Base-by-base conservation (phyloP, 1,140 invertebrate species). In the Drosophila kepulauana region DNA sequence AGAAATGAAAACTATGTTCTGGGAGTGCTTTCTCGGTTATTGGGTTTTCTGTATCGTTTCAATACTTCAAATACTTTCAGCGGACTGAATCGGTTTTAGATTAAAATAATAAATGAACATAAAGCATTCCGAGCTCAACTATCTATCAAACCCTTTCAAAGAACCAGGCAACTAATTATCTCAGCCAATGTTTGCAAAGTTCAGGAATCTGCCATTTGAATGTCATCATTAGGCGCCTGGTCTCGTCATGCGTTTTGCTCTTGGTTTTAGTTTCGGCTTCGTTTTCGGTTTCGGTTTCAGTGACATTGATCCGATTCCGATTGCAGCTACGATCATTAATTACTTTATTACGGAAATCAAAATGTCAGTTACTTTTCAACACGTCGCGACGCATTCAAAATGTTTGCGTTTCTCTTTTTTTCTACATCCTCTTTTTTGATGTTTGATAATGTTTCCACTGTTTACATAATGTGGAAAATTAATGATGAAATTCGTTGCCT, bases 301-400 rank as follows among this genome's bases (percentile, higher is more conserved):
- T 66, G 71, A 78, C 72, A 74, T 65, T 85, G 85, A 89, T 88
- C 85, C 85, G 71, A 73, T 76, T 89, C 56, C 81, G 66, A 74
- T 80, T 72, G 76, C 30, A 64, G 48, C 52, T 71, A 49, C n/a
- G 78, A 84, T 90, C 81, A 89, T 89, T 89, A 89, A 89, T 89
- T 89, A 89, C 78, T 90, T 89, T 89, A 89, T 89, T 90, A 89
- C 81, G 85, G 81, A 88, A 89, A 89, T 88, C 85, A 89, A 89
- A 89, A 85, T 89, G 85, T 89, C 85, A 90, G 85, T 57, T 52
- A 57, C 80, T 61, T 88, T 80, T 88, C 84, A 82, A 51, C 85
- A 49, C 65, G 33, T 46, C 43, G 64, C 65, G 33, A 41, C 43
- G 64, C 70, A 54, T 58, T 78, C 75, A 70, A 79, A 81, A 70